Evolutionary conservation across 2,113 vertebrate genomes (phyloP).

Genomic region (Ammodramus savannarum): DNA sequence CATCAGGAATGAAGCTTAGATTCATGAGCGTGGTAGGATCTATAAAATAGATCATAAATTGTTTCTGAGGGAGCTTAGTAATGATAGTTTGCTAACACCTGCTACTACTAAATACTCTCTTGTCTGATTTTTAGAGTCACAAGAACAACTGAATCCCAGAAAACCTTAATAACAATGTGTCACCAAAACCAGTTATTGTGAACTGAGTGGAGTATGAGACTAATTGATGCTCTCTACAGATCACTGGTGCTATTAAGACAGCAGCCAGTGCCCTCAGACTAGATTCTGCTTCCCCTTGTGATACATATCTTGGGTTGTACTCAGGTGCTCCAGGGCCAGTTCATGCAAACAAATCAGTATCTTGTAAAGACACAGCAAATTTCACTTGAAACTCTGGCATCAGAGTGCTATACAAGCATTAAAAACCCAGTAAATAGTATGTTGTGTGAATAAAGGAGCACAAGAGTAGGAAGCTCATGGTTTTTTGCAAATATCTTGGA

Average conservation of each 20-base stretch:
- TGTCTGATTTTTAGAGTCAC: neutral
- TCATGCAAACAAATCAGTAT: neutral
- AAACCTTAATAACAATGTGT: neutral
- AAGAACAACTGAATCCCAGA: neutral
- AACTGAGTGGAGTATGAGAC: neutral
- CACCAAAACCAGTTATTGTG: neutral
- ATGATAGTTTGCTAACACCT: neutral
- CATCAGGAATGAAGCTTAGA: constrained; percentile 5
- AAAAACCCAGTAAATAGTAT: neutral
- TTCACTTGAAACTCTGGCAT: neutral
- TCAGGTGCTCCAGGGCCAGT: neutral
- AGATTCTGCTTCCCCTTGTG: neutral
- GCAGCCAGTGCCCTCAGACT: neutral
- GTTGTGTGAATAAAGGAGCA: neutral
- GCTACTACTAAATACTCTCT: neutral
- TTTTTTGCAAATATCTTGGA: neutral
- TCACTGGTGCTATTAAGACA: neutral
- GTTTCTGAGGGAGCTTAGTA: neutral
- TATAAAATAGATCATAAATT: constrained; percentile 17
- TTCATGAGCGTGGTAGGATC: neutral
- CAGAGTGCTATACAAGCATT: neutral
- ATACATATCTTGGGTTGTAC: neutral
- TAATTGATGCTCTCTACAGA: neutral
- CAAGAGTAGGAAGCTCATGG: neutral
- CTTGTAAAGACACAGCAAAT: neutral